Conservation (phyloP, 2,113 vertebrate genomes). For the Apteryx owenii region DNA sequence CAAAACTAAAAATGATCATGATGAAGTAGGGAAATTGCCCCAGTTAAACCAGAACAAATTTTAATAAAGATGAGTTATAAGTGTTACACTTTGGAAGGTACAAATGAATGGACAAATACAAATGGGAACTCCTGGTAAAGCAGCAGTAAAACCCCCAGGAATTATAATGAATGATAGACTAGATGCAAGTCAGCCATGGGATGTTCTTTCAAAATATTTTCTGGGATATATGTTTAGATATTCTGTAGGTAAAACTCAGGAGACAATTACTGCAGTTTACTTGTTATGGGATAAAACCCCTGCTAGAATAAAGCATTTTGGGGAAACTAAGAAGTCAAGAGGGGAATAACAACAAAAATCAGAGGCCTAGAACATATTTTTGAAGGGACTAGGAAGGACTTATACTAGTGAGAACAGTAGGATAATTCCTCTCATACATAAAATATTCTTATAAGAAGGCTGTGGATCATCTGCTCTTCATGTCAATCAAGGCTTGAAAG, state of each 20-base stretch:
- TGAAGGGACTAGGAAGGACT: background rate
- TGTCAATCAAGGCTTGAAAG: background rate
- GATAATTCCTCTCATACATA: background rate
- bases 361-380: background rate
- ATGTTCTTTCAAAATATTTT: background rate
- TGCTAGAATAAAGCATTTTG: background rate
- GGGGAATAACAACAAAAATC: background rate
- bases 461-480: background rate
- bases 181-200: background rate
- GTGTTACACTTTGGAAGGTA: background rate
- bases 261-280: background rate
- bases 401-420: background rate
- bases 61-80: background rate
- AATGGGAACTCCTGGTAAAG: background rate
- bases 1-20: constrained; percentile 11
- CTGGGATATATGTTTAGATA: background rate
- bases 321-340: background rate
- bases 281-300: background rate
- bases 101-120: background rate
- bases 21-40: constrained; percentile 22
- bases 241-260: background rate
- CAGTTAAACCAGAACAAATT: constrained; percentile 28
- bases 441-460: background rate
- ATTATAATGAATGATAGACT: background rate
- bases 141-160: background rate